Percentiles rank a stretch among this genome's conserved stretches.
phyloP scores from a whole-genome alignment of 1,140 invertebrate genomes.

The Hycleus cichorii region DNA sequence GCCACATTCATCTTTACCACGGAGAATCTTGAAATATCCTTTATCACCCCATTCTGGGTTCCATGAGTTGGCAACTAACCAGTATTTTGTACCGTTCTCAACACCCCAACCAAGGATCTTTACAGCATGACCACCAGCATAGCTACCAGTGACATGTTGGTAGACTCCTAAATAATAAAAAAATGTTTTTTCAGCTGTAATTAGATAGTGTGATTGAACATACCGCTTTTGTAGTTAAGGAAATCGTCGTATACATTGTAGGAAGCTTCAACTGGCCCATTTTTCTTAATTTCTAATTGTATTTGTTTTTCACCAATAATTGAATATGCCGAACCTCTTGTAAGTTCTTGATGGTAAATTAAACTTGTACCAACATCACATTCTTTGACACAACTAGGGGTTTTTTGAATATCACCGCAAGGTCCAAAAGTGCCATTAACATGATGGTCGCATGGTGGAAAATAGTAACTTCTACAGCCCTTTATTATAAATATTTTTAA shows the following conservation, averaged over 20 bases:
- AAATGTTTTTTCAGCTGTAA: too few relatives aligned
- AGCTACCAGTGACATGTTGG: too few relatives aligned
- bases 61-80: slow-evolving; percentile 86
- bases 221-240: not conserved
- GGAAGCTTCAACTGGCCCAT: slow-evolving; percentile 9
- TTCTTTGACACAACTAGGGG: slow-evolving; percentile 51
- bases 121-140: too few relatives aligned
- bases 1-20: slow-evolving; percentile 78
- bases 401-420: slow-evolving; percentile 32
- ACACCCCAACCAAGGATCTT: too few relatives aligned
- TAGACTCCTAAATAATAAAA: too few relatives aligned
- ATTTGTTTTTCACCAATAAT: slow-evolving; percentile 6
- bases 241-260: slow-evolving; percentile 14
- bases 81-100: slow-evolving; percentile 60
- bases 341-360: slow-evolving; percentile 48
- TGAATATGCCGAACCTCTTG: slow-evolving; percentile 17
- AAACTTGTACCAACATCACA: slow-evolving; percentile 50
- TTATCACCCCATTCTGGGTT: slow-evolving; percentile 79
- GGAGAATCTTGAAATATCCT: slow-evolving; percentile 80
- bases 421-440: slow-evolving; percentile 27
- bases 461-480: slow-evolving; percentile 47
- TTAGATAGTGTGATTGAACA: too few relatives aligned
- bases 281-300: slow-evolving; percentile 21
- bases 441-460: slow-evolving; percentile 60
- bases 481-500: slow-evolving; percentile 6